Conservation (phyloP, 2,888 invertebrate species). For the Venusia cambrica region DNA sequence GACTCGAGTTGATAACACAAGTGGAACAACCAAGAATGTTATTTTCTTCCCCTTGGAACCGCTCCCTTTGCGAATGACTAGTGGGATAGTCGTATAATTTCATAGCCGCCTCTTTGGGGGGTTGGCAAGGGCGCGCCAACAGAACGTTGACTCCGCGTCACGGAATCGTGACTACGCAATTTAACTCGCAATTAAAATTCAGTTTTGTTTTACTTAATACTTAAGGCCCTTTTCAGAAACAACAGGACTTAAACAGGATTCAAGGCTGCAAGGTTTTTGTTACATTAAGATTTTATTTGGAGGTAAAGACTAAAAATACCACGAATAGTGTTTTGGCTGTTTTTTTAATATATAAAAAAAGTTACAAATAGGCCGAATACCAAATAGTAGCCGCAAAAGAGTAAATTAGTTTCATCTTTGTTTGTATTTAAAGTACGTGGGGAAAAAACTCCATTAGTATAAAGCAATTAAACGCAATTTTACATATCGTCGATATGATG, state of each 20-base stretch:
- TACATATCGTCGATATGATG: conserved; percentile 16
- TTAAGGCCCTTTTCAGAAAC: too few species aligned
- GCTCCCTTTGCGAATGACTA: conserved; percentile 46
- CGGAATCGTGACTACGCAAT: conserved; percentile 29
- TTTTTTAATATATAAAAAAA: too few species aligned
- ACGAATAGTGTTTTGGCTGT: too few species aligned
- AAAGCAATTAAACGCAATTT: conserved; percentile 12
- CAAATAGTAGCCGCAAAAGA: not conserved
- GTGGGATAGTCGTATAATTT: conserved; percentile 53
- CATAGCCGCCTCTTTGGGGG: conserved; percentile 41
- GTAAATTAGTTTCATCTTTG: not conserved
- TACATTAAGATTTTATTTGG: too few species aligned
- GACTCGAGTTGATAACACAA: conserved; percentile 18
- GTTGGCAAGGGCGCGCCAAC: conserved; percentile 39
- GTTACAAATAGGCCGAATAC: too few species aligned
- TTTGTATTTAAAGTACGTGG: conserved; percentile 1
- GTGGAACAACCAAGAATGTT: conserved; percentile 32
- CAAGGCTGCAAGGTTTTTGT: too few species aligned
- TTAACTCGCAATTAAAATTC: conserved; percentile 29
- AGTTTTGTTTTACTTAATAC: conserved; percentile 15
- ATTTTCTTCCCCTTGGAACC: conserved; percentile 34
- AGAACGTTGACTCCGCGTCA: conserved; percentile 37
- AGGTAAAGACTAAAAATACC: too few species aligned
- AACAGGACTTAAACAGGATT: too few species aligned
- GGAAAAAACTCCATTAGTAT: conserved; percentile 7